A percentile compares a stretch with the other conserved stretches of the same genome.
Conservation (phyloP, 2,113 vertebrate species). For the Lasiurus borealis region DNA sequence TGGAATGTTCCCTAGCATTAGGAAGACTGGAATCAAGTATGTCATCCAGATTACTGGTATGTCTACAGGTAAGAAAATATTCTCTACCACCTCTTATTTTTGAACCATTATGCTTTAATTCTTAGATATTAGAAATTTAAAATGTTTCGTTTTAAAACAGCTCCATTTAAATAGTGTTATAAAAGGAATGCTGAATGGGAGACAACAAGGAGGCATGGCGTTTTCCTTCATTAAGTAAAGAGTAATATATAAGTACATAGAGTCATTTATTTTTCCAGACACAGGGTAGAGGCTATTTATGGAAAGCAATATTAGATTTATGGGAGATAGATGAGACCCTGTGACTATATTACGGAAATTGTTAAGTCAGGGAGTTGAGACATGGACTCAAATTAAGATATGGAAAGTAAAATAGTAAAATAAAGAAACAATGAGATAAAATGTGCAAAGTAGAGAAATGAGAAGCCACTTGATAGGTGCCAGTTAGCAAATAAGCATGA, state of each 20-base stretch:
- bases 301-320: not conserved
- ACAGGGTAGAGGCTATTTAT: not conserved
- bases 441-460: not conserved
- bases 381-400: not conserved
- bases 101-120: not conserved
- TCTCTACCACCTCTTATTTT: not conserved
- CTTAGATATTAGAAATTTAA: constrained; percentile 1
- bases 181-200: not conserved
- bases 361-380: not conserved
- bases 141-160: not conserved
- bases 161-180: not conserved
- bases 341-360: not conserved
- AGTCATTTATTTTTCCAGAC: not conserved
- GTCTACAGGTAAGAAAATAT: constrained; percentile 23
- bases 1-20: not conserved
- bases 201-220: not conserved
- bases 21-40: not conserved
- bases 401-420: not conserved
- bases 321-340: not conserved
- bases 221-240: not conserved
- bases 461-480: not conserved
- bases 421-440: not conserved
- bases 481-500: not conserved
- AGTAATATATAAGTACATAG: not conserved
- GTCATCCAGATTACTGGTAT: constrained; percentile 19